Evolutionary conservation across 2,888 invertebrate species (phyloP).

Genomic region (Hydropsyche betteni): DNA sequence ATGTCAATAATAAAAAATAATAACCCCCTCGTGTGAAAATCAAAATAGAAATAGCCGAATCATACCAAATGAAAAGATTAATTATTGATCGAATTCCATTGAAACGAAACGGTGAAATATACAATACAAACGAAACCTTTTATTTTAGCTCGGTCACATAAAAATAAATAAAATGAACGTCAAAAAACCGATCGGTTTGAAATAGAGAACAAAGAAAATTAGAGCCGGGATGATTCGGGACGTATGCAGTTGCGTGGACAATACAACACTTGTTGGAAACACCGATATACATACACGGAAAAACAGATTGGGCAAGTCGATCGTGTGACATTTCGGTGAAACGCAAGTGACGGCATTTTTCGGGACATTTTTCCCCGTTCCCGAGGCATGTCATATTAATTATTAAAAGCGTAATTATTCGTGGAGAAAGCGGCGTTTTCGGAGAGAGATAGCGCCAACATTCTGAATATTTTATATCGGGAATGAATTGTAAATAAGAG

Average conservation of each 20-base stretch:
- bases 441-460: slow-evolving; percentile 37
- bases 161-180: neutral
- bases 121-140: too few species aligned
- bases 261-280: too few species aligned
- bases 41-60: too few species aligned
- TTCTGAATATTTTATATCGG: slow-evolving; percentile 35
- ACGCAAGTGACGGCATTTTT: slow-evolving; percentile 9
- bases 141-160: neutral
- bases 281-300: neutral
- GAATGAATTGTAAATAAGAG: slow-evolving; percentile 39
- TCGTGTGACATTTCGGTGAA: slow-evolving; percentile 3
- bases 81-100: neutral
- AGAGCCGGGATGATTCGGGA: too few species aligned
- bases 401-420: slow-evolving; percentile 39
- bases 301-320: neutral
- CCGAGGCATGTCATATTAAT: slow-evolving; percentile 34
- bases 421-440: slow-evolving; percentile 30
- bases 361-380: slow-evolving; percentile 15
- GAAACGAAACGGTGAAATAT: neutral
- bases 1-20: too few species aligned
- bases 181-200: neutral
- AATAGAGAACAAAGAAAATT: slow-evolving; percentile 9
- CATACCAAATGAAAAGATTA: too few species aligned
- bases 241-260: too few species aligned
- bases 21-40: too few species aligned